Base-by-base conservation (phyloP, 2,888 invertebrate species). In the Ctena decussata region DNA sequence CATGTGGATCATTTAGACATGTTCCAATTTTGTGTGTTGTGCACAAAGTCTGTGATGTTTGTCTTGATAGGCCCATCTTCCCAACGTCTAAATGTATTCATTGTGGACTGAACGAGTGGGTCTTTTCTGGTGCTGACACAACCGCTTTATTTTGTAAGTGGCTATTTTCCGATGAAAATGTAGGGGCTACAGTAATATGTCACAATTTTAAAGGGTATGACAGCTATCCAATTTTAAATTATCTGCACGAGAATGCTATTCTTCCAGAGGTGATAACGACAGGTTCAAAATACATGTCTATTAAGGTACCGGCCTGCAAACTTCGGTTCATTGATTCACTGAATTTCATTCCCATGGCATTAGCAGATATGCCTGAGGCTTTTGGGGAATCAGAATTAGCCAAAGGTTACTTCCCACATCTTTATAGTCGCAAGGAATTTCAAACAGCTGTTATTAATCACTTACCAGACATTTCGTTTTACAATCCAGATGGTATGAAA, bases 71-170 rank as follows among this genome's bases (percentile, higher is more conserved):
- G 11, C 41, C n/a, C 18, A 27, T 81, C 70, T 53, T 41, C 12
- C 27, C 49, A n/a, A 39, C 46, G 12, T 41, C 41, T 24, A 2
- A 18, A 32, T 81, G 77, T 49, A 30, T 46, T 3, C 15, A 44
- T 35, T 87, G 87, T 41, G 83, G 83, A 21, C 60, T 70, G n/a
- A 72, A 84, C 49, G 87, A 87, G 49, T 8, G 21, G 37, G 41
- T 79, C 1, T 86, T 86, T 69, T 12, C 37, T 35, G 84, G 82
- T 1, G 57, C 60, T 0, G 49, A 81, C n/a, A 57, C 57, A 57
- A 15, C 57, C 8, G 70, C 79, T 0, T 24, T 41, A 11, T 57
- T 57, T 15, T 24, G 57, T 30, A 24, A 30, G 5, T 57, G 57
- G 57, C 57, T 57, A 2, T 57, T 57, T 30, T 30, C 27, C 6